phyloP scores from a whole-genome alignment of 1,140 invertebrate genomes.

The Aradophagus sp. region DNA sequence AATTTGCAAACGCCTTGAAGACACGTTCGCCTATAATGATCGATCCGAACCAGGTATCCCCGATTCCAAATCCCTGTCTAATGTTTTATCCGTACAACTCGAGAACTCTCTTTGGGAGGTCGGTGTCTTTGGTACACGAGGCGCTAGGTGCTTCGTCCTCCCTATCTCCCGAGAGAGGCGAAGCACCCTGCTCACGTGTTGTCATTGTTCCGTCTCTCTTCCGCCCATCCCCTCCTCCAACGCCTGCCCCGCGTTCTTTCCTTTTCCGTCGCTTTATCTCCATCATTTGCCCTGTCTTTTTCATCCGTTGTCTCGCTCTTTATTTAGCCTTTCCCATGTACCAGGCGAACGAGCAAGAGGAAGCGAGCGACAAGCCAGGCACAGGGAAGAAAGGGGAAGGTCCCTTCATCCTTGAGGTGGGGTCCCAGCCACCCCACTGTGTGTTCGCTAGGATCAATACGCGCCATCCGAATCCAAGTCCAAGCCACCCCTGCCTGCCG shows the following conservation, averaged over 20 bases:
- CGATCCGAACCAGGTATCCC: too few relatives aligned
- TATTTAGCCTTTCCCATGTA: constrained; percentile 30
- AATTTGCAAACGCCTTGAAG: too few relatives aligned
- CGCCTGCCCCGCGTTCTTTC: too few relatives aligned
- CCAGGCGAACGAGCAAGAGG: constrained; percentile 45
- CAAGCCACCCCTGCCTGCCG: constrained; percentile 66
- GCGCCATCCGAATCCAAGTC: constrained; percentile 72
- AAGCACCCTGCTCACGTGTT: constrained; percentile 29
- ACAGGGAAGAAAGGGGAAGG: constrained; percentile 61
- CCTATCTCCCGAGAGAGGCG: constrained; percentile 10
- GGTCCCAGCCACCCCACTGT: constrained; percentile 69
- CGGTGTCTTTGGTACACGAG: constrained; percentile 64
- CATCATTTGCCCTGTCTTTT: constrained; percentile 16
- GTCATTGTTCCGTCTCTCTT: constrained; percentile 13
- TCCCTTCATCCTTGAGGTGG: constrained; percentile 75
- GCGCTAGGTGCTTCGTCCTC: constrained; percentile 22
- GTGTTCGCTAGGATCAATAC: constrained; percentile 74
- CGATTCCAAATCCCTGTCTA: too few relatives aligned
- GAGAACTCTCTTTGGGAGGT: constrained; percentile 13
- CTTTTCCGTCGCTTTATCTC: constrained; percentile 24
- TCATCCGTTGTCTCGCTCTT: constrained; percentile 13
- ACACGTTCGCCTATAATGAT: too few relatives aligned
- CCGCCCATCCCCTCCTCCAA: background rate
- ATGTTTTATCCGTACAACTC: too few relatives aligned
- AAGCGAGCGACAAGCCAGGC: constrained; percentile 40